Evolutionary conservation across 53 echinoderm and acorn worm genomes (phyloP), one percentile per base, ranked within the genome.

Genomic region (Paelopatides confundens): DNA sequence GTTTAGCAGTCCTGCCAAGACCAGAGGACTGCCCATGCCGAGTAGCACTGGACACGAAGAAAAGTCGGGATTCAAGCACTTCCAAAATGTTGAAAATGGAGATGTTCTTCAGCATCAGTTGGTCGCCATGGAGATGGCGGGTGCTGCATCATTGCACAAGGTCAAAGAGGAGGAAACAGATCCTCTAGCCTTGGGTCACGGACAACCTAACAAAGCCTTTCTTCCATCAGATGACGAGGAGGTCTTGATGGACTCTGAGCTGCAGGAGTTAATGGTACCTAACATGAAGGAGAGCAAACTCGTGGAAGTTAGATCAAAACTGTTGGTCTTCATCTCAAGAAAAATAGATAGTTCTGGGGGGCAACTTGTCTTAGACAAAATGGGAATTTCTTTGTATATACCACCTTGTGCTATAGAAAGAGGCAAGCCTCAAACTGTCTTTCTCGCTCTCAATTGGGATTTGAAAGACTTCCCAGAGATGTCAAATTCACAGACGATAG

Each of bases 341-440:
- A 89, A 78, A 81, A 89, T 96, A 9, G 95, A 88, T 49, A 87
- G 91, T 53, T 65, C 74, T 3, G 95, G 96, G 9, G 96, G 89
- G 29, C 58, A 65, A 17, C 69, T 96, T 17, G 93, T 95, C 15
- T 91, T 96, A 7, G 91, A 87, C 40, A 87, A 93, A 29, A 96
- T 96, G 96, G 96, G 96, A 6, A 96, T 96, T 29, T 96, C 96
- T 17, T 86, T 96, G n/a, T 81, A 82, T n/a, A 86, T 96, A 38
- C 96, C 96, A 12, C 96, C 94, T 2, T 84, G 92, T 68, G 96
- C 96, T 69, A 87, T 96, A 27, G 85, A 89, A 43, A 69, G 40
- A 2, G 96, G 96, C 0, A 58, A 82, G 28, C 84, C 88, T 14
- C 85, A 93, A 71, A 89, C 82, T 18, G 82, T 96, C 46, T 91